Conservation (phyloP, 2,797 vertebrate species). For the Enteromius thamalakanensis region DNA sequence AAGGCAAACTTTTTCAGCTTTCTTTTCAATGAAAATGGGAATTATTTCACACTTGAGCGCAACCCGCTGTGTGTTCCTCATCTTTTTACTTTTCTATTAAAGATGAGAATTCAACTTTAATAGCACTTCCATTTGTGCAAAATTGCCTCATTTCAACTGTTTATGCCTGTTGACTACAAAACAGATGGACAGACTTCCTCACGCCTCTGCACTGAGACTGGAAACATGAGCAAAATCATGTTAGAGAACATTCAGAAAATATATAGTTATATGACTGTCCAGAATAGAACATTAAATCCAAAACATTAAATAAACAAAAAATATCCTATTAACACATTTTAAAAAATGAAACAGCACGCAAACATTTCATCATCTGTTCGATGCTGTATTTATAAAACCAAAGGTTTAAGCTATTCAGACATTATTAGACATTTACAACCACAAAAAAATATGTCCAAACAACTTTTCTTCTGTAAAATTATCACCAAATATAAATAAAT, state of each 20-base stretch:
- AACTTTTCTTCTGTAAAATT: not conserved
- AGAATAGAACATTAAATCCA: not conserved
- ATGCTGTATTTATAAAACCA: not conserved
- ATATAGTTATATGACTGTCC: not conserved
- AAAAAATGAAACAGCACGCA: not conserved
- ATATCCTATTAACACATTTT: not conserved
- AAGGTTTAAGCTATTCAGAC: not conserved
- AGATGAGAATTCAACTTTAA: constrained; percentile 52
- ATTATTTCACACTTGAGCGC: constrained; percentile 56
- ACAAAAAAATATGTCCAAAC: not conserved
- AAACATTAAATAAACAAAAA: not conserved
- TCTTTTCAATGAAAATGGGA: constrained; percentile 41
- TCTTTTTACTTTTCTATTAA: constrained; percentile 57
- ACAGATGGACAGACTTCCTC: constrained; percentile 37
- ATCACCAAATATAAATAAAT: not conserved
- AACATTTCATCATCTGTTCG: not conserved
- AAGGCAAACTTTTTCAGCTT: constrained; percentile 35
- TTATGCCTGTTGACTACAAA: constrained; percentile 57
- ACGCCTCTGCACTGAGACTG: not conserved
- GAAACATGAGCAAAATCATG: constrained; percentile 7
- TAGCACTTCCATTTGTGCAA: constrained; percentile 51
- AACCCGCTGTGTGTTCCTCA: constrained; percentile 18
- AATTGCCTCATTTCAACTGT: constrained; percentile 57
- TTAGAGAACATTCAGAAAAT: not conserved
- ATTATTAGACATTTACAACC: not conserved